A percentile compares a stretch with the other conserved stretches of the same genome.
These are phyloP conservation scores for Brachyistius frenatus DNA, from an alignment of 2,113 vertebrate species.

Conservation along the genomic window DNA sequence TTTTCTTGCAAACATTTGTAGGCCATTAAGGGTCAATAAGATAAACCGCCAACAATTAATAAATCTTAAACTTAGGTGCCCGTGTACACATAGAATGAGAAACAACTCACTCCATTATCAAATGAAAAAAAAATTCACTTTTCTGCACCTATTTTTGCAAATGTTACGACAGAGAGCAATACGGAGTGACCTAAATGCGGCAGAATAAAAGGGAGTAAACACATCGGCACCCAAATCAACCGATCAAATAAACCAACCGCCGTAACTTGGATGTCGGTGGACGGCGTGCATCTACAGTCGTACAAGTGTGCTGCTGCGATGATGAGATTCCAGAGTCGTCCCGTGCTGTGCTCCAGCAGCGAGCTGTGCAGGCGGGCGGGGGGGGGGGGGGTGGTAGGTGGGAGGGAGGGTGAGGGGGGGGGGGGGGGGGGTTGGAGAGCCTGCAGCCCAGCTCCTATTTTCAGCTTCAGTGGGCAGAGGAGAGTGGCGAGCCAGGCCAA, in stretches of 20 bases:
- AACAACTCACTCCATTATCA: too few species aligned
- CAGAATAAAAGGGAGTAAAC: background rate
- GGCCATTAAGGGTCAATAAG: too few species aligned
- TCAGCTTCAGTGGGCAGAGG: constrained; percentile 79
- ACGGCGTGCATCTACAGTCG: background rate
- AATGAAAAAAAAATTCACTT: too few species aligned
- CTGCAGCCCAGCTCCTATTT: constrained; percentile 76
- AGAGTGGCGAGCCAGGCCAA: constrained; percentile 57
- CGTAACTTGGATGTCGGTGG: background rate
- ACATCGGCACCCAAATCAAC: background rate
- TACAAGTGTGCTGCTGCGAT: constrained; percentile 36
- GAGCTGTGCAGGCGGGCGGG: constrained; percentile 47
- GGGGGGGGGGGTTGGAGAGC: constrained; percentile 3
- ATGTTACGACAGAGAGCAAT: background rate
- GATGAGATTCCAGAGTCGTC: constrained; percentile 41
- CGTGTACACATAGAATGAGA: too few species aligned
- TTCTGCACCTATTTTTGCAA: background rate
- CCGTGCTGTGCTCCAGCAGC: constrained; percentile 28
- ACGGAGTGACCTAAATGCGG: background rate
- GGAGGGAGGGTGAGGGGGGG: too few species aligned
- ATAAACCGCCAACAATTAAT: too few species aligned
- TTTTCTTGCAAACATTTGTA: too few species aligned
- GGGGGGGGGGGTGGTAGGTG: too few species aligned
- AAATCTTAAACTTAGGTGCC: too few species aligned
- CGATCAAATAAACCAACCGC: background rate